phyloP scores from a whole-genome alignment of 1,140 invertebrate genomes.

The Drosophila nigrodunni region DNA sequence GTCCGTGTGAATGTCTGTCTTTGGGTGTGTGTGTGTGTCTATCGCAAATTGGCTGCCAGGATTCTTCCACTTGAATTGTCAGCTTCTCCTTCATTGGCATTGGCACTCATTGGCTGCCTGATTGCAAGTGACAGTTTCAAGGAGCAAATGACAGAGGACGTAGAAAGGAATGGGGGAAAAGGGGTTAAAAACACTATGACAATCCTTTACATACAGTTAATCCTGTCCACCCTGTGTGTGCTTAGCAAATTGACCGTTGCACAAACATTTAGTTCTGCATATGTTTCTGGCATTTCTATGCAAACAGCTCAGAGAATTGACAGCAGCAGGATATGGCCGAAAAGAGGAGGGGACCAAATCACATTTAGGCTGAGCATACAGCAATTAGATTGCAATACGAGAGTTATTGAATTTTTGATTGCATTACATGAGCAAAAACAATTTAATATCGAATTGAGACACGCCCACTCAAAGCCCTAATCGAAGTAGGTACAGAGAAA shows the following conservation, averaged over 20 bases:
- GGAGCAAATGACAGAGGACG: constrained; percentile 16
- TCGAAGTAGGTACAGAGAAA: not conserved
- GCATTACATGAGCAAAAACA: constrained; percentile 45
- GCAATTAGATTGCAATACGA: constrained; percentile 64
- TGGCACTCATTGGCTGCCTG: constrained; percentile 54
- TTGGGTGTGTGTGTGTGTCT: constrained; percentile 17
- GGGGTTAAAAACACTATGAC: constrained; percentile 43
- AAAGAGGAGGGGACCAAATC: constrained; percentile 32
- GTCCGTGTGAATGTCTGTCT: constrained; percentile 49
- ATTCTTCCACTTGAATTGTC: constrained; percentile 75
- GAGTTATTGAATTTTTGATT: constrained; percentile 69
- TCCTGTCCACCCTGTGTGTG: constrained; percentile 30
- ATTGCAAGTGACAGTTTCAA: constrained; percentile 77
- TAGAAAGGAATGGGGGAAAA: constrained; percentile 7
- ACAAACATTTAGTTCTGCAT: constrained; percentile 69
- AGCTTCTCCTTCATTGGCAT: constrained; percentile 66
- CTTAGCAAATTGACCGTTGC: constrained; percentile 73
- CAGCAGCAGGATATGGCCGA: not conserved
- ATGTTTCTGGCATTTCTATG: constrained; percentile 46
- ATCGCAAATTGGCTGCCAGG: constrained; percentile 73
- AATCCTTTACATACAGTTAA: constrained; percentile 2
- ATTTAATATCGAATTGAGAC: constrained; percentile 65
- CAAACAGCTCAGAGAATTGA: constrained; percentile 19
- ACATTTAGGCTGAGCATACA: constrained; percentile 25
- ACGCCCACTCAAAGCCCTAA: constrained; percentile 55